Conservation (phyloP, 1,140 invertebrate species). For the Bombus superbus region DNA sequence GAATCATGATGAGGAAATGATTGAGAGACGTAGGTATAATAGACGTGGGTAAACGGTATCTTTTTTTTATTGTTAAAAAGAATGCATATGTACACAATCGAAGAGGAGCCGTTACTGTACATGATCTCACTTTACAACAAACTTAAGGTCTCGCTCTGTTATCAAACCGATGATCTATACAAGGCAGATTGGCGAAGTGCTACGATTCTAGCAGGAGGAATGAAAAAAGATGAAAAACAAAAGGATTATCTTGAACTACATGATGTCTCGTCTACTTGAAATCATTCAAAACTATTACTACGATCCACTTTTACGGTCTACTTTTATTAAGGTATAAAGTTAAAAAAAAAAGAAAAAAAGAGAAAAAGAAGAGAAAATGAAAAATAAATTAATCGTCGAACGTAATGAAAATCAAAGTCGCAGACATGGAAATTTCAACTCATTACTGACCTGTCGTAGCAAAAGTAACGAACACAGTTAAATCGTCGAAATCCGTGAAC, state of each 20-base stretch:
- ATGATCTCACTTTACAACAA: constrained; percentile 2
- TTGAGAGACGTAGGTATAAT: constrained; percentile 23
- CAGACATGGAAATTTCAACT: constrained; percentile 12
- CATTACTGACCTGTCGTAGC: constrained; percentile 57
- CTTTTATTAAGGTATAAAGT: neutral
- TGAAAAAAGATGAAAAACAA: too few species aligned
- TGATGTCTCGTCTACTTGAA: neutral
- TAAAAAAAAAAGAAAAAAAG: neutral
- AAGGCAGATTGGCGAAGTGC: neutral
- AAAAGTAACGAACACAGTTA: neutral
- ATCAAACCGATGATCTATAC: neutral
- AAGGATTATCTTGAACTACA: neutral
- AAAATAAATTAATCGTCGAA: neutral
- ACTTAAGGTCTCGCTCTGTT: neutral
- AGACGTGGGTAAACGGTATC: constrained; percentile 7
- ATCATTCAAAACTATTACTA: constrained; percentile 4
- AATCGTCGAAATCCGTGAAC: neutral
- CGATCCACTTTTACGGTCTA: neutral
- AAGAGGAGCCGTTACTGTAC: constrained; percentile 3
- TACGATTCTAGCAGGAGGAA: constrained; percentile 11
- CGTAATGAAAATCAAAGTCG: neutral
- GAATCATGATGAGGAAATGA: constrained; percentile 13
- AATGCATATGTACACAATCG: constrained; percentile 32
- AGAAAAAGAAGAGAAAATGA: neutral
- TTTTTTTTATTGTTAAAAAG: constrained; percentile 32